Conservation (phyloP, 2,797 vertebrate species). For the Geotrypetes seraphini region DNA sequence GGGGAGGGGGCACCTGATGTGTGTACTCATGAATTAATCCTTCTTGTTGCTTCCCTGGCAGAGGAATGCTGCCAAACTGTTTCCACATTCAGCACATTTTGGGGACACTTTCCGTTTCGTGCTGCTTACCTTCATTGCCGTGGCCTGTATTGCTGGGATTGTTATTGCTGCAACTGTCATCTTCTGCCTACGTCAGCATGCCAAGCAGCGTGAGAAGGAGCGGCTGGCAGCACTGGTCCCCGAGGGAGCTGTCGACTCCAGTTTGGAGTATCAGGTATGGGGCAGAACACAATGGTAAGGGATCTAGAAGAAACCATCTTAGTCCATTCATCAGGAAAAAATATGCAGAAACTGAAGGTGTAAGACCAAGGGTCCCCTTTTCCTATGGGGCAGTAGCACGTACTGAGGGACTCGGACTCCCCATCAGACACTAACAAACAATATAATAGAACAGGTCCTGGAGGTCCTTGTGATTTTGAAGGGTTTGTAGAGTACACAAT, state of each 20-base stretch:
- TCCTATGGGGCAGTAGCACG: no score
- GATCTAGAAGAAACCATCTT: no score
- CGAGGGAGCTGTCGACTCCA: conserved; percentile 80
- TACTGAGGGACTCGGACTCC: no score
- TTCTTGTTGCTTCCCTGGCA: conserved; percentile 37
- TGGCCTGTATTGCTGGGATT: conserved; percentile 78
- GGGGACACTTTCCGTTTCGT: conserved; percentile 69
- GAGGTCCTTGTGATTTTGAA: no score
- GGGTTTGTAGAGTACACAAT: no score
- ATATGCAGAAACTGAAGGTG: no score
- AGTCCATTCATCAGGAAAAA: no score
- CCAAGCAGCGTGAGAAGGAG: conserved; percentile 74
- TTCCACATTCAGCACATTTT: conserved; percentile 55
- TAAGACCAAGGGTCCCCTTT: no score
- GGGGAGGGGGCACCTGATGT: not conserved
- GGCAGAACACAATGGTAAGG: no score
- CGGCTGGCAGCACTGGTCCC: conserved; percentile 78
- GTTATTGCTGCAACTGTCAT: conserved; percentile 63
- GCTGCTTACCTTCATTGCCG: conserved; percentile 76
- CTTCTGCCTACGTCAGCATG: conserved; percentile 76
- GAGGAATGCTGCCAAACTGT: conserved; percentile 65
- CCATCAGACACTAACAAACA: no score
- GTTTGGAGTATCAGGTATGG: conserved; percentile 96
- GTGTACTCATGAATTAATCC: conserved; percentile 2
- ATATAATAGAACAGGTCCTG: no score